Conservation (phyloP, 2,888 invertebrate species). For the Rhagonycha fulva region DNA sequence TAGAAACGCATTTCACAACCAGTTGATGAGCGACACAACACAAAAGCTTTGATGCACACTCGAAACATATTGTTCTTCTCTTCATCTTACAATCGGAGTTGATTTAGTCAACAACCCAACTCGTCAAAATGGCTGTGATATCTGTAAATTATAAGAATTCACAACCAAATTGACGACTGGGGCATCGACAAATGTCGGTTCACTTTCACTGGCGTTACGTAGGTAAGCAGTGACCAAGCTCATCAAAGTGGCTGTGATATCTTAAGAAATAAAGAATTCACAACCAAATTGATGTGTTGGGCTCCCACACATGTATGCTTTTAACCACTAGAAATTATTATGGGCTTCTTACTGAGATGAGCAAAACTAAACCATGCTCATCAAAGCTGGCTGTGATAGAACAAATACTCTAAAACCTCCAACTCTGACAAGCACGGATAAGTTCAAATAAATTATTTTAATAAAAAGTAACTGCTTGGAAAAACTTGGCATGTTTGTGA, state of each 20-base stretch:
- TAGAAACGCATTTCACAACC: conserved; percentile 77
- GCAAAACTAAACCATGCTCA: conserved; percentile 74
- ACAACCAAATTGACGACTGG: conserved; percentile 82
- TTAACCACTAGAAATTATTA: not conserved
- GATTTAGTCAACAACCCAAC: conserved; percentile 68
- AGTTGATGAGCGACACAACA: conserved; percentile 81
- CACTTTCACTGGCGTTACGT: conserved; percentile 33
- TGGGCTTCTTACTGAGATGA: not conserved
- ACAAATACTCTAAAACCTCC: conserved; percentile 74
- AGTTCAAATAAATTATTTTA: conserved; percentile 24
- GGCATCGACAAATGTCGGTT: conserved; percentile 45
- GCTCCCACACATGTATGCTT: conserved; percentile 49
- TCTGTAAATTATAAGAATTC: conserved; percentile 65
- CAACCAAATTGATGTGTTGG: conserved; percentile 86
- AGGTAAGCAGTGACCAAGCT: conserved; percentile 64
- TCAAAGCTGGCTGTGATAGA: conserved; percentile 97
- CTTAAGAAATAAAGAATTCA: conserved; percentile 73
- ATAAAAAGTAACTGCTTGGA: not conserved
- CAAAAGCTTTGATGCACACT: conserved; percentile 20
- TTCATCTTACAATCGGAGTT: conserved; percentile 17
- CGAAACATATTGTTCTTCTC: not conserved
- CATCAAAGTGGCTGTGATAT: conserved; percentile 99
- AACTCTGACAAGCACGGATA: conserved; percentile 54
- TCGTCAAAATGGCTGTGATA: conserved; percentile 97
- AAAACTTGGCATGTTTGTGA: not conserved